Evolutionary conservation across 2,113 vertebrate genomes (phyloP).

Genomic region (Cyprinus carpio): DNA sequence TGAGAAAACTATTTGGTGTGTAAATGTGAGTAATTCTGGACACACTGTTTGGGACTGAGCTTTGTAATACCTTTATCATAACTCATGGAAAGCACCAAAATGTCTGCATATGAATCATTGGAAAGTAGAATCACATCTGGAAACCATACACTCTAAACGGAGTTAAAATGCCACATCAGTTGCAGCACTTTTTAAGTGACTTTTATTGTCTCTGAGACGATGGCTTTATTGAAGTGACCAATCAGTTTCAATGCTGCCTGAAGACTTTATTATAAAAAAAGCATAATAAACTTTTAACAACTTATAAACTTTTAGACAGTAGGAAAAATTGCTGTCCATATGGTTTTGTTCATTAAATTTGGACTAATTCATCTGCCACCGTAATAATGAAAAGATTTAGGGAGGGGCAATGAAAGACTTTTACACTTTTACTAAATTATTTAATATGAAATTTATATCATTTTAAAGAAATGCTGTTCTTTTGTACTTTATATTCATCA

Average conservation of each 20-base stretch:
- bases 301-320: no score
- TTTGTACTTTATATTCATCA: no score
- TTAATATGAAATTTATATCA: no score
- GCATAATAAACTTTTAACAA: no score
- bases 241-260: not conserved
- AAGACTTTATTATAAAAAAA: no score
- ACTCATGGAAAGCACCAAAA: not conserved
- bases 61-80: conserved; percentile 15
- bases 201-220: not conserved
- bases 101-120: not conserved
- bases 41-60: conserved; percentile 8
- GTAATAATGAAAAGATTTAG: not conserved
- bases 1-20: conserved; percentile 1
- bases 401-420: not conserved
- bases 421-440: not conserved
- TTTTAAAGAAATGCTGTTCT: no score
- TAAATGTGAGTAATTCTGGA: conserved; percentile 19
- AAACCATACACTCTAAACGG: not conserved
- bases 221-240: no score
- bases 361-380: no score
- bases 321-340: no score
- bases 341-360: no score
- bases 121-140: not conserved
- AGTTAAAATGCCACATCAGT: not conserved
- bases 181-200: not conserved